These are phyloP conservation scores for Drosophila algonquin DNA, from an alignment of 2,888 invertebrate species.

Conservation along the genomic window DNA sequence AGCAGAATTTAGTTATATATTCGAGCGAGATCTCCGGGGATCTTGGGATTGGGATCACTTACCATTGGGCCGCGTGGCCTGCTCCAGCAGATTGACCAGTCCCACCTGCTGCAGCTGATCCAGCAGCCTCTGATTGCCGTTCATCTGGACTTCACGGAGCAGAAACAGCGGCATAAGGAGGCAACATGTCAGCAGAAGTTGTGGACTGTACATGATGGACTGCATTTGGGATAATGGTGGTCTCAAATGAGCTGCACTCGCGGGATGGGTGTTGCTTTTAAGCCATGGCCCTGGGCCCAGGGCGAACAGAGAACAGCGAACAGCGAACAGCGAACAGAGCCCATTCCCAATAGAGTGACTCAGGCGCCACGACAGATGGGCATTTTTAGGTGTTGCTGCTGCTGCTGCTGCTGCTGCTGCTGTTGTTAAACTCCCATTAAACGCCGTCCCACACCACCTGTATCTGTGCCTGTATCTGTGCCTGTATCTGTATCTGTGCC, in stretches of 20 bases:
- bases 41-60: not conserved
- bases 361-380: conserved; percentile 23
- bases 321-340: not conserved
- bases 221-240: conserved; percentile 24
- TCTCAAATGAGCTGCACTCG: conserved; percentile 27
- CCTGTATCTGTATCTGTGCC: not conserved
- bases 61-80: conserved; percentile 58
- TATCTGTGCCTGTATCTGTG: too few species aligned
- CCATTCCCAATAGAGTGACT: conserved; percentile 20
- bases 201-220: not conserved
- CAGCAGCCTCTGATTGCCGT: conserved; percentile 38
- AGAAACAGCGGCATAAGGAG: conserved; percentile 1
- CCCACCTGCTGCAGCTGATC: conserved; percentile 58
- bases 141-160: not conserved
- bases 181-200: not conserved
- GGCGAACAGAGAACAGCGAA: too few species aligned
- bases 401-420: conserved; percentile 2
- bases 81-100: conserved; percentile 57
- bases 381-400: conserved; percentile 12
- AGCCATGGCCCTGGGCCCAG: conserved; percentile 31
- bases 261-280: conserved; percentile 36
- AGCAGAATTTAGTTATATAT: not conserved
- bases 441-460: conserved; percentile 15
- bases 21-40: not conserved
- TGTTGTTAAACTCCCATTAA: conserved; percentile 1